A percentile compares a stretch with the other conserved stretches of the same genome.
Conservation (phyloP, 2,797 vertebrate species). For the Ara ararauna region DNA sequence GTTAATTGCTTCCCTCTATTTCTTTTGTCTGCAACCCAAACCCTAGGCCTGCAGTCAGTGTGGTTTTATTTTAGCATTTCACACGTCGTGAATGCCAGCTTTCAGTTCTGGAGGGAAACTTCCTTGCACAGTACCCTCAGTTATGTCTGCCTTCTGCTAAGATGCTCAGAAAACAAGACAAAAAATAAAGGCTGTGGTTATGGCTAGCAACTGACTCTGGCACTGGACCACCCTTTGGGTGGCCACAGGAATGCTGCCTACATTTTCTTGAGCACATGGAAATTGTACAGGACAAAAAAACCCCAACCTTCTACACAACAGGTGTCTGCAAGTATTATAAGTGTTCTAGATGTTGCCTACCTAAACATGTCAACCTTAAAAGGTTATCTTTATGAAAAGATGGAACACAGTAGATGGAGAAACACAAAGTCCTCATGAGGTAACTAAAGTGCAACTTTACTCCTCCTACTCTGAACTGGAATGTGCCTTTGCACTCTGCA, state of each 20-base stretch:
- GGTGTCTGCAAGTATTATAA: not conserved
- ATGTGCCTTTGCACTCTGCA: not conserved
- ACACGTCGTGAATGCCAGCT: not conserved
- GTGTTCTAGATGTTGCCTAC: not conserved
- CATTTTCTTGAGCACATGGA: not conserved
- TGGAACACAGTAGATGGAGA: not conserved
- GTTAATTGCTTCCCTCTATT: not conserved
- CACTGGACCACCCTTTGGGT: not conserved
- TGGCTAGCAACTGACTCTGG: not conserved
- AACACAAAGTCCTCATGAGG: fast-evolving
- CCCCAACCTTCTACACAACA: not conserved
- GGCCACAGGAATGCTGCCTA: not conserved
- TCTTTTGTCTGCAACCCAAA: not conserved
- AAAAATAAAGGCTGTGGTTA: not conserved
- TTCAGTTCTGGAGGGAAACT: not conserved
- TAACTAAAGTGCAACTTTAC: not conserved
- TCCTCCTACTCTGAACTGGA: not conserved
- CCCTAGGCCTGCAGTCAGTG: not conserved
- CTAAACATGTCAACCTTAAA: not conserved
- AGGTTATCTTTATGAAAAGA: not conserved
- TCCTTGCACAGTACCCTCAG: not conserved
- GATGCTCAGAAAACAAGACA: not conserved
- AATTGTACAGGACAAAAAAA: not conserved
- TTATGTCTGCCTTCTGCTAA: not conserved
- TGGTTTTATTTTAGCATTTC: not conserved